A percentile compares a stretch with the other conserved stretches of the same genome.
phyloP scores from a whole-genome alignment of 2,113 vertebrate genomes.

The Festucalex cinctus region DNA sequence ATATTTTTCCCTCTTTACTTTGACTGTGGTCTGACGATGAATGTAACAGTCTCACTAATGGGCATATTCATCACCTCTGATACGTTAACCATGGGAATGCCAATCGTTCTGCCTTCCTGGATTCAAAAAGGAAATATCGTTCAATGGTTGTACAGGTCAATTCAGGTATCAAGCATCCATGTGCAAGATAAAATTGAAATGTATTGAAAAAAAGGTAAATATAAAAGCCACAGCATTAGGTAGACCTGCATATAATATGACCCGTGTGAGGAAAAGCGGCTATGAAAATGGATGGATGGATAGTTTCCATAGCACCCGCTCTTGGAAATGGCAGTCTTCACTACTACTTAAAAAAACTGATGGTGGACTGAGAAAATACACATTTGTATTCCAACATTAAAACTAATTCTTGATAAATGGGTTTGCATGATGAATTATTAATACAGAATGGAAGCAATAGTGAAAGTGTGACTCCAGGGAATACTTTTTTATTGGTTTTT shows the following conservation, averaged over 20 bases:
- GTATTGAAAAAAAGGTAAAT: not conserved
- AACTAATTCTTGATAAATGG: no score
- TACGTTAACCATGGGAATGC: constrained; percentile 1
- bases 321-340: no score
- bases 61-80: not conserved
- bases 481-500: no score
- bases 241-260: not conserved
- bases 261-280: no score
- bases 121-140: not conserved
- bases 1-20: not conserved
- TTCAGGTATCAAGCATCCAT: not conserved
- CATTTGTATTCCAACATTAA: no score
- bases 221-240: not conserved
- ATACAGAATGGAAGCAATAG: no score
- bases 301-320: no score
- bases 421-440: no score
- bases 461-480: no score
- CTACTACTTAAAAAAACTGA: no score
- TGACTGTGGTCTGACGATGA: constrained; percentile 27
- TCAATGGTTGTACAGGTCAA: not conserved
- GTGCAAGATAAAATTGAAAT: not conserved
- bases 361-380: no score
- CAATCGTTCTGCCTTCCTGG: not conserved
- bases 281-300: no score
- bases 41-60: constrained; percentile 20